These are phyloP conservation scores for Notoglanidium macrostoma DNA, from an alignment of 2,797 vertebrate species.

Conservation along the genomic window DNA sequence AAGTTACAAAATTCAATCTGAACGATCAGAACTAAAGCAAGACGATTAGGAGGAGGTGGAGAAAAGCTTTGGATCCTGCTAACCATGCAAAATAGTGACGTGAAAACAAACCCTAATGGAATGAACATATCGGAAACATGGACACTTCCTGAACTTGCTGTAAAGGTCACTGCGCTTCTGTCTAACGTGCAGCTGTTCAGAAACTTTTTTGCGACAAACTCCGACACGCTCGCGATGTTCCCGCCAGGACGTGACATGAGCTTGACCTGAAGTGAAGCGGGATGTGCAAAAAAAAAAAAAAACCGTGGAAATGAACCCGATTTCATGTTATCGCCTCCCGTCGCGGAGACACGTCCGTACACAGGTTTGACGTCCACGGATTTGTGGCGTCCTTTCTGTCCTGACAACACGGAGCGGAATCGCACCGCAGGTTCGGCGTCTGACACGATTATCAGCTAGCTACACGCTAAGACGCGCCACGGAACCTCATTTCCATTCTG, in stretches of 20 bases:
- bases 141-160: neutral
- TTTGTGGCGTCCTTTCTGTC: neutral
- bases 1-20: neutral
- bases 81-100: neutral
- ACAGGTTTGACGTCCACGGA: neutral
- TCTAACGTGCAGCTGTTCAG: neutral
- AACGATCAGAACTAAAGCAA: neutral
- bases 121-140: neutral
- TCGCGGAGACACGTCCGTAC: neutral
- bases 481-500: constrained; percentile 57
- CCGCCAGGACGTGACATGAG: constrained; percentile 32
- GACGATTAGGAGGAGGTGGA: neutral
- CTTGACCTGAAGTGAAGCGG: constrained; percentile 41
- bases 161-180: neutral
- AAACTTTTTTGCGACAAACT: neutral
- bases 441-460: constrained; percentile 52
- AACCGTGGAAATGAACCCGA: constrained; percentile 33
- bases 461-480: constrained; percentile 47
- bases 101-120: neutral
- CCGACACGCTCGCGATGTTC: neutral
- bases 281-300: constrained; percentile 18
- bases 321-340: constrained; percentile 37
- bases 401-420: constrained; percentile 32
- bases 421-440: constrained; percentile 37
- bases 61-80: neutral